Conservation (phyloP, 2,113 vertebrate species). For the Eleginops maclovinus region DNA sequence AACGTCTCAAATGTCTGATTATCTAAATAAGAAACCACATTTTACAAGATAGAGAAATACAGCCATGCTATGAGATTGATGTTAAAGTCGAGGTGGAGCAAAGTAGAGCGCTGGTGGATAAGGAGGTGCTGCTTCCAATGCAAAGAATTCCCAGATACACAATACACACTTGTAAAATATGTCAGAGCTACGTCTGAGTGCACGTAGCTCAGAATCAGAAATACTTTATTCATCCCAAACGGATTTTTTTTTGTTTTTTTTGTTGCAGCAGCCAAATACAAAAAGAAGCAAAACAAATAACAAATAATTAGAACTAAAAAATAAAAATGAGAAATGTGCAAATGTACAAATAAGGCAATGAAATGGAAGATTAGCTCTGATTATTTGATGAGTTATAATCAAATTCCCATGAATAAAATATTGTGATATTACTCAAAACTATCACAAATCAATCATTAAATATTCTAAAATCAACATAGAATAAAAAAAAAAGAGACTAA, state of each 20-base stretch:
- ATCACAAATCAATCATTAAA: not conserved
- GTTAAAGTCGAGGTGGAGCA: constrained; percentile 19
- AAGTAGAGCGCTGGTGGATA: constrained; percentile 9
- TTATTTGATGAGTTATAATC: not conserved
- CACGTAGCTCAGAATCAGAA: too few species aligned
- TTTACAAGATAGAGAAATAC: not conserved
- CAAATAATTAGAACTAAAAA: too few species aligned
- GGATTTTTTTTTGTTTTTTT: too few species aligned
- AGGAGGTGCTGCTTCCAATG: constrained; percentile 9
- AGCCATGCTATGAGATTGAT: not conserved
- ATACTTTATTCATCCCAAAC: too few species aligned
- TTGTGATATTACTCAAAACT: not conserved
- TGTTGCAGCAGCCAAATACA: too few species aligned
- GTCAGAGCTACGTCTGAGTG: not conserved
- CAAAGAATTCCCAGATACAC: not conserved
- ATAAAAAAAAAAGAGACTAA: not conserved
- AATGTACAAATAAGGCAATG: too few species aligned
- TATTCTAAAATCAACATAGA: not conserved
- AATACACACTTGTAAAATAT: not conserved
- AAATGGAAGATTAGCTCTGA: too few species aligned
- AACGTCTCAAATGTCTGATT: constrained; percentile 38
- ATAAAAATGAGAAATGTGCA: too few species aligned
- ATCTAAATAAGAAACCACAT: not conserved
- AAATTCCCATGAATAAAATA: not conserved
- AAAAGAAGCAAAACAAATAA: too few species aligned